Conservation (phyloP, 2,888 invertebrate species). For the Scaptomyza cyrtandrae region DNA sequence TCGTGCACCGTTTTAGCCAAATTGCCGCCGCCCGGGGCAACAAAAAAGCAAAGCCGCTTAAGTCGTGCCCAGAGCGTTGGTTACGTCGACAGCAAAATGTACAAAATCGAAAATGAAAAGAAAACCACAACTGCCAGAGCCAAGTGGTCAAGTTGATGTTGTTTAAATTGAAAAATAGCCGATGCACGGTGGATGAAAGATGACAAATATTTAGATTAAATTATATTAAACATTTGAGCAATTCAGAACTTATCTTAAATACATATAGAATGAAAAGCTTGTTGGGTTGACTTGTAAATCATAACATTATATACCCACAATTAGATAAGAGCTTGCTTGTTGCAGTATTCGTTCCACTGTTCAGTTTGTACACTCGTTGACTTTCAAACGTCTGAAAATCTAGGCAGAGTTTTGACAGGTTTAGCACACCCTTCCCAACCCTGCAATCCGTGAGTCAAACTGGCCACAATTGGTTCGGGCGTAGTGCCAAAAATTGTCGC, state of each 20-base stretch:
- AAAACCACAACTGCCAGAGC: conserved; percentile 59
- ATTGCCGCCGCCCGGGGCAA: conserved; percentile 71
- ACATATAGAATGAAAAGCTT: too few relatives aligned
- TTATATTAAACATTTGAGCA: neutral
- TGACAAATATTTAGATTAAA: neutral
- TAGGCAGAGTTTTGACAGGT: conserved; percentile 64
- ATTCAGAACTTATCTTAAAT: too few relatives aligned
- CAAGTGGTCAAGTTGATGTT: conserved; percentile 53
- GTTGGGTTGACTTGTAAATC: too few relatives aligned
- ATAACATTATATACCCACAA: neutral
- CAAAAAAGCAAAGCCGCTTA: conserved; percentile 73
- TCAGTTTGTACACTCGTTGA: conserved; percentile 12
- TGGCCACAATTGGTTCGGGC: conserved; percentile 64
- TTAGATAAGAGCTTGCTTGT: too few relatives aligned
- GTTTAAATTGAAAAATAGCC: conserved; percentile 57
- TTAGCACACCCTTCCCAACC: conserved; percentile 12
- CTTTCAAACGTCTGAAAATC: conserved; percentile 35
- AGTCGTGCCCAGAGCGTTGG: conserved; percentile 56
- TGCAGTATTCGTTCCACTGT: conserved; percentile 25
- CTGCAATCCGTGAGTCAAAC: conserved; percentile 45
- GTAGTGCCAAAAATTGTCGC: conserved; percentile 65
- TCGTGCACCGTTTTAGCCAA: conserved; percentile 78
- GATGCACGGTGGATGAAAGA: conserved; percentile 46
- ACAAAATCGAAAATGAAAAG: conserved; percentile 76
- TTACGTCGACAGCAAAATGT: conserved; percentile 59